Conservation (phyloP, 35 echinoderm and acorn worm species). For the Acanthaster planci region DNA sequence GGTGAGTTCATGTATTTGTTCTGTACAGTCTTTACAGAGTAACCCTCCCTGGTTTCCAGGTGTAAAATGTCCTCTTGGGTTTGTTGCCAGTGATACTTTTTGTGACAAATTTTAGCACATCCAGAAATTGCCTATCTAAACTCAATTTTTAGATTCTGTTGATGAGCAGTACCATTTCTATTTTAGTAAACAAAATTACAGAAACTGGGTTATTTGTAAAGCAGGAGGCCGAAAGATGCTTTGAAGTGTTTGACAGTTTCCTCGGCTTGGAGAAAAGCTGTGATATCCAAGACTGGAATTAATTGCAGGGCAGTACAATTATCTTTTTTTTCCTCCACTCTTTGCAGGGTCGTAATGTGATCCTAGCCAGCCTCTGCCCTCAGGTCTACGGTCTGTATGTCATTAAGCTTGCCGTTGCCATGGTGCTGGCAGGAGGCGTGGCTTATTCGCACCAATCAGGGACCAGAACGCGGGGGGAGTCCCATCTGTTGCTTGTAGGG, state of each 20-base stretch:
- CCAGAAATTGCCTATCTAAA: too few relatives aligned
- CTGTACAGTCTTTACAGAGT: too few relatives aligned
- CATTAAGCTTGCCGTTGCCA: conserved; percentile 90
- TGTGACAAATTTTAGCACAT: too few relatives aligned
- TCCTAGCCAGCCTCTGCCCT: conserved; percentile 88
- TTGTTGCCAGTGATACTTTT: too few relatives aligned
- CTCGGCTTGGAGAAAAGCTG: background rate
- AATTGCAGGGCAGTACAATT: background rate
- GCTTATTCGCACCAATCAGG: conserved; percentile 70
- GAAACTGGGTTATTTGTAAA: too few relatives aligned
- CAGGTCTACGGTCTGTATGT: conserved; percentile 98
- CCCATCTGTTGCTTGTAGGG: conserved; percentile 84
- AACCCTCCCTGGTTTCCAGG: too few relatives aligned
- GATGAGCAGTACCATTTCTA: too few relatives aligned
- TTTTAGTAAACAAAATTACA: too few relatives aligned
- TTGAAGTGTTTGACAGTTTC: too few relatives aligned
- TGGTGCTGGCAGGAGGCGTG: conserved; percentile 90
- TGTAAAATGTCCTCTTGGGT: too few relatives aligned
- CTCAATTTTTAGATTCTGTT: too few relatives aligned
- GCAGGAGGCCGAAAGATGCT: too few relatives aligned
- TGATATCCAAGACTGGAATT: background rate
- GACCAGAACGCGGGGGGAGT: conserved; percentile 89
- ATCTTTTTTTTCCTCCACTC: background rate
- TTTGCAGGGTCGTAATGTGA: conserved; percentile 77
- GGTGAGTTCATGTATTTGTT: conserved; percentile 41